These are phyloP conservation scores for Lutraria rhynchaena DNA, from an alignment of 1,140 invertebrate species.

Conservation along the genomic window DNA sequence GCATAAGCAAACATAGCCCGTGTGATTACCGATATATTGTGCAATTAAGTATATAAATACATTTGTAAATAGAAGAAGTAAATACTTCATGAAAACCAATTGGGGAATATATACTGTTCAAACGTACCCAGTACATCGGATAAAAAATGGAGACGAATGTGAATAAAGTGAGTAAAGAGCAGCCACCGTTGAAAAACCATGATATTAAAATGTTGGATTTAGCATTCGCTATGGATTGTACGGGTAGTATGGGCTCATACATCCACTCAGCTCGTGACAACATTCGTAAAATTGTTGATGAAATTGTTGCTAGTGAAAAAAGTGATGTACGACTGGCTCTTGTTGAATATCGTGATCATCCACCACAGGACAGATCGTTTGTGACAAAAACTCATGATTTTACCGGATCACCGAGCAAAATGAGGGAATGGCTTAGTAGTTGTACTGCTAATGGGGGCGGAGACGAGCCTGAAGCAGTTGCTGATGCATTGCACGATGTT, in stretches of 20 bases:
- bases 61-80: not conserved
- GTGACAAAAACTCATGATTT: constrained; percentile 76
- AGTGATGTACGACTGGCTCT: constrained; percentile 74
- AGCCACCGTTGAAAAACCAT: constrained; percentile 64
- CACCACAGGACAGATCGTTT: constrained; percentile 73
- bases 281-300: constrained; percentile 75
- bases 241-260: constrained; percentile 77
- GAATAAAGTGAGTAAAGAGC: constrained; percentile 33
- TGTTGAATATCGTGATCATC: constrained; percentile 78
- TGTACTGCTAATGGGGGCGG: constrained; percentile 74
- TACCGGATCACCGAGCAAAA: constrained; percentile 68
- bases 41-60: not conserved
- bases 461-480: constrained; percentile 76
- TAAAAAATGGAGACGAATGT: not conserved
- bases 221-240: constrained; percentile 77
- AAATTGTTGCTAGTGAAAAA: constrained; percentile 74
- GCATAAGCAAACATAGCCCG: not conserved
- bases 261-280: constrained; percentile 72
- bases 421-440: constrained; percentile 74
- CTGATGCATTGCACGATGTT: constrained; percentile 74
- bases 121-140: not conserved
- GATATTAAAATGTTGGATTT: constrained; percentile 69
- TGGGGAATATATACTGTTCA: not conserved
- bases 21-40: not conserved
- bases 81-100: not conserved